Evolutionary conservation across 2,113 vertebrate species (phyloP), one percentile per base, ranked within the genome.

Genomic region (Oncorhynchus keta): DNA sequence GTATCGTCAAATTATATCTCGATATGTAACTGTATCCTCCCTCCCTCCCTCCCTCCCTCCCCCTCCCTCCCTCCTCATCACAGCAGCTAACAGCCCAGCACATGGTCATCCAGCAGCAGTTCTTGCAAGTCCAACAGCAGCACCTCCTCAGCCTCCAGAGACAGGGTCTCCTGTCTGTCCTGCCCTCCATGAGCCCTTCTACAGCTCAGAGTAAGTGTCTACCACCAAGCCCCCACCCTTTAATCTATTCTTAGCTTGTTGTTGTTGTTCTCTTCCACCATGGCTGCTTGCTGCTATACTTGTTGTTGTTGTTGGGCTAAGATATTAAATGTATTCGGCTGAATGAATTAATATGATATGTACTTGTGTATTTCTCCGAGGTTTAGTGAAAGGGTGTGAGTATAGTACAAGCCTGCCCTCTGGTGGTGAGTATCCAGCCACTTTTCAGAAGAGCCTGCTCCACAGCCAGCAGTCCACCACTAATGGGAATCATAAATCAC

Each of bases 91-190:
- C 95, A 81, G 95, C 93, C 81, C 98, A 99, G 91, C 98, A 99
- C 94, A 94, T 98, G 85, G 95, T 95, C 81, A 96, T 99, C 91
- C 98, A 99, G 93, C 97, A 99, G 89, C 98, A 99, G 94, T 95
- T 99, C 79, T 96, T 99, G 84, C 97, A 98, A 90, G 92, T 98
- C 85, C 98, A 99, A 88, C 97, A 99, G 90, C 97, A 99, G 87
- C 98, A 99, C 88, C 94, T 99, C 83, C 94, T 99, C 86, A 97
- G 94, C 92, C 95, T 99, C 81, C 98, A 99, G 93, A 95, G 97
- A 83, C 97, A 99, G 85, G 97, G 97, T 75, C 92, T 99, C 84
- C 94, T 98, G 87, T 95, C 95, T 75, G 94, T 97, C 72, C 96
- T 96, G 0, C 95, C 96, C 84, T 89, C 89, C 2, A 55, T 55